Percentiles rank a stretch among this genome's conserved stretches.
phyloP scores from a whole-genome alignment of 1,140 invertebrate species.

The Pygmarrhopalites habei region DNA sequence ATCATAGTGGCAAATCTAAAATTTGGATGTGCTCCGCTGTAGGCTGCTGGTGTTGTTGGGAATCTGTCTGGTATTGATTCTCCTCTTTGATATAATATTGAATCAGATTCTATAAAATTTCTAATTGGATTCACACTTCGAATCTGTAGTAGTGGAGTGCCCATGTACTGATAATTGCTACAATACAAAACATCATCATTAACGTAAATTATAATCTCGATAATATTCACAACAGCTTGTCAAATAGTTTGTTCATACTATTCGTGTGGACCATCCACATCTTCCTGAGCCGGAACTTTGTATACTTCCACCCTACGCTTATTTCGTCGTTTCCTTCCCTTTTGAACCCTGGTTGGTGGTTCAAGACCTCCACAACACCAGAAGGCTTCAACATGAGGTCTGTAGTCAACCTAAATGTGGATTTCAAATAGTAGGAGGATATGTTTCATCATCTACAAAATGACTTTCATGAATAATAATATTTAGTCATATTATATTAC shows the following conservation, averaged over 20 bases:
- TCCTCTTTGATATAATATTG: constrained; percentile 48
- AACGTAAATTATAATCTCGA: not conserved
- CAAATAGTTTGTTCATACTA: not conserved
- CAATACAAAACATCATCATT: too few species aligned
- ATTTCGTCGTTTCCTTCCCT: too few species aligned
- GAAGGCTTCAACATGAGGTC: constrained; percentile 68
- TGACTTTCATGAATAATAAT: not conserved
- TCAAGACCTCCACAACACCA: constrained; percentile 66
- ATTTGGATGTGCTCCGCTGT: too few species aligned
- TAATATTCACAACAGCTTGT: not conserved
- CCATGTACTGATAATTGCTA: constrained; percentile 55
- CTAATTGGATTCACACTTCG: constrained; percentile 56
- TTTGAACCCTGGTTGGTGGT: constrained; percentile 44
- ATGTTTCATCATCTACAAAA: not conserved
- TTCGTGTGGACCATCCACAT: too few species aligned
- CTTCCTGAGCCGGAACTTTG: too few species aligned
- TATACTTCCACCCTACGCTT: too few species aligned
- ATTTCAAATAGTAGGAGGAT: constrained; percentile 9
- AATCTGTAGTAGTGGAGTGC: constrained; percentile 56
- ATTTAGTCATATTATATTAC: not conserved
- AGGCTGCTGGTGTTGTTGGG: too few species aligned
- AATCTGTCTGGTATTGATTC: constrained; percentile 50
- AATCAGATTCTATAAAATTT: constrained; percentile 52
- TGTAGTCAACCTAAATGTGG: constrained; percentile 55
- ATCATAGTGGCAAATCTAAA: too few species aligned